A percentile compares a stretch with the other conserved stretches of the same genome.
phyloP scores from a whole-genome alignment of 2,797 vertebrate genomes.

The Clamator glandarius region DNA sequence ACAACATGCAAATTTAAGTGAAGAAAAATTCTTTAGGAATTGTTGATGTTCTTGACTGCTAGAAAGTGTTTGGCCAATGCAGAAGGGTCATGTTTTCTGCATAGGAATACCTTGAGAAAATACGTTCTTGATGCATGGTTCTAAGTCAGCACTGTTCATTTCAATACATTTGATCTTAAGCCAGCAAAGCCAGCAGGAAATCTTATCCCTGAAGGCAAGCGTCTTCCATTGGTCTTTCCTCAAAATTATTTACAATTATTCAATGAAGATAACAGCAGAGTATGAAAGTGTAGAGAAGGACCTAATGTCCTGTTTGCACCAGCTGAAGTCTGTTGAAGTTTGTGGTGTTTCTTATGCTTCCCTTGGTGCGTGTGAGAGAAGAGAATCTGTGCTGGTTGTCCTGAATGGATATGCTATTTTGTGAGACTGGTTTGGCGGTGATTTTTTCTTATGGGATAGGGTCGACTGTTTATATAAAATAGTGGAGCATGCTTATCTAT shows the following conservation, averaged over 20 bases:
- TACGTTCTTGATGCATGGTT: not conserved
- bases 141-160: not conserved
- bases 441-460: not conserved
- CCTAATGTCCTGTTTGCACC: not conserved
- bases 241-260: not conserved
- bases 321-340: not conserved
- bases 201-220: slow-evolving; percentile 13
- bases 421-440: not conserved
- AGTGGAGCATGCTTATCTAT: slow-evolving; percentile 24
- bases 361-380: not conserved
- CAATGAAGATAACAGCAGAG: not conserved
- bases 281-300: not conserved
- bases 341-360: not conserved
- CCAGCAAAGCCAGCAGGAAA: slow-evolving; percentile 29
- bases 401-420: not conserved
- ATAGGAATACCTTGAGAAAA: not conserved
- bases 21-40: not conserved
- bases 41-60: not conserved
- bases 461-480: not conserved
- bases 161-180: not conserved
- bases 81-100: not conserved
- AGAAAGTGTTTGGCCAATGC: not conserved
- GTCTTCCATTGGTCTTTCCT: slow-evolving; percentile 40
- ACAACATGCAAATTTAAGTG: slow-evolving; percentile 32
- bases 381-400: not conserved